phyloP scores from a whole-genome alignment of 2,888 invertebrate species.

The Yponomeuta cagnagella region DNA sequence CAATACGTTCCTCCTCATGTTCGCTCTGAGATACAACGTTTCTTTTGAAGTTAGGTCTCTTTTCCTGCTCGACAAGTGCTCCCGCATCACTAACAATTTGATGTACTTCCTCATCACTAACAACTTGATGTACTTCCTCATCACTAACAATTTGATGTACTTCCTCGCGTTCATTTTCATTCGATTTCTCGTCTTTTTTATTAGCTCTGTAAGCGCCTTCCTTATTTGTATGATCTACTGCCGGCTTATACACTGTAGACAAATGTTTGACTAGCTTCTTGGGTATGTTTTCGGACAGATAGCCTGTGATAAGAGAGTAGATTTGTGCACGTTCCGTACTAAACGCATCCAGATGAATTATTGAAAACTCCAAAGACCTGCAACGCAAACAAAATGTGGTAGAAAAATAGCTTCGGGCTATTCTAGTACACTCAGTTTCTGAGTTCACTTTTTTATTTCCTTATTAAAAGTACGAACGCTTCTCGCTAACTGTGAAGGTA shows the following conservation, averaged over 20 bases:
- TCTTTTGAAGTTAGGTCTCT: neutral
- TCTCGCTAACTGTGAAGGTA: neutral
- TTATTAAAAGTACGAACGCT: too few species aligned
- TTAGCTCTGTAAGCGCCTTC: neutral
- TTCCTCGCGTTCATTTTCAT: neutral
- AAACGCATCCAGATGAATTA: neutral
- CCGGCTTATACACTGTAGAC: neutral
- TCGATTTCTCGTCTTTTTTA: neutral
- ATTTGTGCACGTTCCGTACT: neutral
- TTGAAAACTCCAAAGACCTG: constrained; percentile 1
- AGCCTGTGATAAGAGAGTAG: neutral
- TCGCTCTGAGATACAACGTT: constrained; percentile 3
- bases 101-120: neutral
- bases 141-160: neutral
- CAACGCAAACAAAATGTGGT: neutral
- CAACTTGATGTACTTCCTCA: neutral
- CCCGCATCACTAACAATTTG: neutral
- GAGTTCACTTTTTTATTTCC: too few species aligned
- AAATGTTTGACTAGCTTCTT: neutral
- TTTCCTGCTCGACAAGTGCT: neutral
- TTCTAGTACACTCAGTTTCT: too few species aligned
- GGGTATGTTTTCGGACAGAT: neutral
- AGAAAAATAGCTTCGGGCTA: too few species aligned
- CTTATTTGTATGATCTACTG: neutral
- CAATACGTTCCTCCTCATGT: neutral